These are phyloP conservation scores for Gymnodraco acuticeps DNA, from an alignment of 2,797 vertebrate genomes.

Conservation along the genomic window DNA sequence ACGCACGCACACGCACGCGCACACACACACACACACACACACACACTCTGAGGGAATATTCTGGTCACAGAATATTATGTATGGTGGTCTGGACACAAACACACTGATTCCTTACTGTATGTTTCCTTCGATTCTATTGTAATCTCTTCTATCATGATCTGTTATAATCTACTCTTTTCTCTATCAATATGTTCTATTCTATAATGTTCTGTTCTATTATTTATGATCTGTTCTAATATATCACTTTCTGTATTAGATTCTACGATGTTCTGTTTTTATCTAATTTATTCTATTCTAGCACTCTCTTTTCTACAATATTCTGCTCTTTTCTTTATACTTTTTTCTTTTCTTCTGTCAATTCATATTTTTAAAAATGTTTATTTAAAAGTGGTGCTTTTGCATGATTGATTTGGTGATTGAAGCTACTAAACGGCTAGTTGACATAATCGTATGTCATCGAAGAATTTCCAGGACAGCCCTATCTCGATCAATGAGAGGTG, in stretches of 20 bases:
- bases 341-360: not conserved
- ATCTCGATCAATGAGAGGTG: not conserved
- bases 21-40: conserved; percentile 3
- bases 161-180: not conserved
- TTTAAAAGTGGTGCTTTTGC: too few species aligned
- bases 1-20: conserved; percentile 10
- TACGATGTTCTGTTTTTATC: not conserved
- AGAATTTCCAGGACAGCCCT: too few species aligned
- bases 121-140: not conserved
- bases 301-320: not conserved
- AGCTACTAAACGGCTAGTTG: too few species aligned
- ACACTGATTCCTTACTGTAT: too few species aligned
- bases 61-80: not conserved
- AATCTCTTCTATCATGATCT: not conserved
- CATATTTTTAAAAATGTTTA: too few species aligned
- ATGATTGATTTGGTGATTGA: too few species aligned
- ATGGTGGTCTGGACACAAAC: too few species aligned
- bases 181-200: not conserved
- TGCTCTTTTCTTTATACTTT: not conserved
- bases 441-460: too few species aligned
- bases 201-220: not conserved
- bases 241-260: not conserved
- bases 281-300: too few species aligned
- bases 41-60: not conserved
- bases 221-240: not conserved